Percentiles rank a stretch among this genome's conserved stretches.
phyloP scores from a whole-genome alignment of 2,113 vertebrate genomes.

The Phoxinus phoxinus region DNA sequence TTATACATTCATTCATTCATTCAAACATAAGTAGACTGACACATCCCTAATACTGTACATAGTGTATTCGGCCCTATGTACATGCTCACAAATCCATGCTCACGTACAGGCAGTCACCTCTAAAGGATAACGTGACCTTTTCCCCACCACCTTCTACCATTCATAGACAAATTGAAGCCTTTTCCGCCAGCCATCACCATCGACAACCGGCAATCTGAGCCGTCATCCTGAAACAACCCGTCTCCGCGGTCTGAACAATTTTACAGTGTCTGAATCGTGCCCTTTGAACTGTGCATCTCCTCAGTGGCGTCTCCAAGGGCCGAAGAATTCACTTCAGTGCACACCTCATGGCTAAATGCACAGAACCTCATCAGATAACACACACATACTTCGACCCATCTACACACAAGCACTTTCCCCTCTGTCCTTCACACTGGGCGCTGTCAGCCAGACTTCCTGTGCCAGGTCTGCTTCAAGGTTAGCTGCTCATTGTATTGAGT shows the following conservation, averaged over 20 bases:
- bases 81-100: background rate
- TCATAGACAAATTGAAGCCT: constrained; percentile 58
- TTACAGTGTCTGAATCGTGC: constrained; percentile 15
- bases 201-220: constrained; percentile 57
- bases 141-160: constrained; percentile 61
- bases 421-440: constrained; percentile 16
- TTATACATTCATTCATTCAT: too few relatives aligned
- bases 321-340: constrained; percentile 47
- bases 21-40: background rate
- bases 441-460: constrained; percentile 37
- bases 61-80: too few relatives aligned
- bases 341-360: constrained; percentile 49
- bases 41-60: background rate
- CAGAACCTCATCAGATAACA: constrained; percentile 34
- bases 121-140: constrained; percentile 67
- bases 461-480: constrained; percentile 72
- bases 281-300: constrained; percentile 55
- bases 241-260: constrained; percentile 25
- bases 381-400: constrained; percentile 20
- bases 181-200: constrained; percentile 49
- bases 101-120: background rate
- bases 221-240: constrained; percentile 38
- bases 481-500: constrained; percentile 74
- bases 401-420: constrained; percentile 24
- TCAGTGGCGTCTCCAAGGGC: constrained; percentile 37